Conservation (phyloP, 1,140 invertebrate species). For the Nephila pilipes region DNA sequence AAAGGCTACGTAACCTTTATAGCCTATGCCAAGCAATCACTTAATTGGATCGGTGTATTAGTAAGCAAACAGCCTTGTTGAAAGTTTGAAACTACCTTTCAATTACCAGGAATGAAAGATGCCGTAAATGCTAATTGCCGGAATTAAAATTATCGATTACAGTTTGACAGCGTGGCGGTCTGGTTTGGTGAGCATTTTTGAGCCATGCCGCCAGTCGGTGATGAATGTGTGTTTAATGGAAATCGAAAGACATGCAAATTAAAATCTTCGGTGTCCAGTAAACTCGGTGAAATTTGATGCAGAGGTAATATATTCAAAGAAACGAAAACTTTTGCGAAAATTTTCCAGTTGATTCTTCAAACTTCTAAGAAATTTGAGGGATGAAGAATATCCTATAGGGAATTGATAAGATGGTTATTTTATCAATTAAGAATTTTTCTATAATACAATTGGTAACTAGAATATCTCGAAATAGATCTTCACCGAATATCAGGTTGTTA, state of each 20-base stretch:
- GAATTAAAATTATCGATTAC: conserved; percentile 60
- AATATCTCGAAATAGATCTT: no score
- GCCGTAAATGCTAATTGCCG: conserved; percentile 43
- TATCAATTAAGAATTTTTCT: no score
- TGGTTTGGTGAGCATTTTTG: conserved; percentile 25
- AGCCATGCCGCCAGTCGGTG: background rate
- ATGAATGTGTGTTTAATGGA: conserved; percentile 44
- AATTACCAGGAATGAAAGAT: conserved; percentile 42
- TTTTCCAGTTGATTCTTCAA: background rate
- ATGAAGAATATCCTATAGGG: no score
- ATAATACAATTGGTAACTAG: no score
- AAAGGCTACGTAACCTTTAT: background rate
- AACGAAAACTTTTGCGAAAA: background rate
- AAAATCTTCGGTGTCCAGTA: background rate
- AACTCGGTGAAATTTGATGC: no score
- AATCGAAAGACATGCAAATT: conserved; percentile 19
- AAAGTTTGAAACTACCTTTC: conserved; percentile 54
- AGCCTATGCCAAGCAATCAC: background rate
- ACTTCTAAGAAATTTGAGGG: no score
- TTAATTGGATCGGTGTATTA: conserved; percentile 52
- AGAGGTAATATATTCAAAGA: background rate
- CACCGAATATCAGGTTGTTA: no score
- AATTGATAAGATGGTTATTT: no score
- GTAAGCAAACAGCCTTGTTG: background rate
- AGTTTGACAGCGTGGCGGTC: background rate